Base-by-base conservation (phyloP, 1,140 invertebrate genomes). In the Whitmania pigra region DNA sequence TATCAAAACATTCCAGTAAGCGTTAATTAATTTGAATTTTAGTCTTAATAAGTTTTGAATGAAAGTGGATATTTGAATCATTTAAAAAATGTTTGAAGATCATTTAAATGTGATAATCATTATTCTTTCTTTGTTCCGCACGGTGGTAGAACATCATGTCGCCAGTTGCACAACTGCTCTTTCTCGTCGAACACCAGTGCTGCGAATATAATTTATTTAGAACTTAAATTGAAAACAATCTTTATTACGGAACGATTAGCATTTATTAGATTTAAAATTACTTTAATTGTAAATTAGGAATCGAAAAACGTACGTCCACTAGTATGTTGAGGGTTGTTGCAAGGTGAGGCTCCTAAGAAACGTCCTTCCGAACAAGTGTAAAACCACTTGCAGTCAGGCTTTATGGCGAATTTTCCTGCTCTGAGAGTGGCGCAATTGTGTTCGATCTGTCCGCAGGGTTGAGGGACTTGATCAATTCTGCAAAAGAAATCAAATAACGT, bases 131-230 rank as follows among this genome's bases (percentile, higher is more conserved):
- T 63, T 13, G 67, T 68, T 68, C 67, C 67, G 18, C 67, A 68
- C 0, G 67, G 67, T 43, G 4, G 67, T 15, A 7, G 25, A 2
- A 68, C 67, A 2, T 31, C 27, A 15, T 43, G 36, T 22, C 36
- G 6, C 67, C 67, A 68, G 40, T 68, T 68, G 67, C 67, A 68
- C 7, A 68, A 25, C 11, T 40, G 25, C 7, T 15, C 25, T 29
- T n/a, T 40, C 40, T 68, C 67, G 40, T 68, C 67, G 67, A 68
- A 68, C 15, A 68, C 67, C 27, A 68, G n/a, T 27, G 27, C 67
- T 68, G 40, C 22, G 13, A 13, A 6, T 36, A 6, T 3, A 36
- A 36, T 36, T 36, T 15, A 49, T 7, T 49, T 49, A 49, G 1
- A 17, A 5, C 5, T 49, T 49, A 11, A 49, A 49, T 49, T 49